These are phyloP conservation scores for Ceyx erithaca DNA, from an alignment of 2,797 vertebrate species.

Conservation along the genomic window DNA sequence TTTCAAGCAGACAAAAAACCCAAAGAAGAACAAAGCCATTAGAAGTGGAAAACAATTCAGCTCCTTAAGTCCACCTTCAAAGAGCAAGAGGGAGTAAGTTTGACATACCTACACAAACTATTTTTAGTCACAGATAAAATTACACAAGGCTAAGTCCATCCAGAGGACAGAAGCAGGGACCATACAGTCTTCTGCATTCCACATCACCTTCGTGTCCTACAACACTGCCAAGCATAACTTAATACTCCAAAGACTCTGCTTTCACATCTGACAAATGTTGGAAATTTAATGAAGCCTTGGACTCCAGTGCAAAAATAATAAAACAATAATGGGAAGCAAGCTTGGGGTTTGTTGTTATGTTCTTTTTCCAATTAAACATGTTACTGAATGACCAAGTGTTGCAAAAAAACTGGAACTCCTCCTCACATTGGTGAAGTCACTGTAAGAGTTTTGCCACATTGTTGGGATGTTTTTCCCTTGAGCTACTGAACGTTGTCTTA, in stretches of 20 bases:
- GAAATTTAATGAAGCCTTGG: not conserved
- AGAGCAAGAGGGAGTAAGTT: not conserved
- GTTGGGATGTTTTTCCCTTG: not conserved
- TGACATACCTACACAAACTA: conserved; percentile 8
- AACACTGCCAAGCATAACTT: not conserved
- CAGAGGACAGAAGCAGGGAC: conserved; percentile 1
- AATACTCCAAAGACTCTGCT: not conserved
- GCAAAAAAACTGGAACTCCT: not conserved
- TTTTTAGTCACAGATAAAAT: conserved; percentile 13
- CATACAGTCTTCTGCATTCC: not conserved
- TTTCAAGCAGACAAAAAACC: not conserved
- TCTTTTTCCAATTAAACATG: not conserved
- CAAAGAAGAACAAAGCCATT: not conserved
- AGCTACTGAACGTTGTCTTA: not conserved
- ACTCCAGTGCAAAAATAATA: not conserved
- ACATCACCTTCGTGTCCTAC: not conserved
- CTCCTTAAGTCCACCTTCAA: not conserved
- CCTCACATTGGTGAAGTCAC: not conserved
- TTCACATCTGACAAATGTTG: not conserved
- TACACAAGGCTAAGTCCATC: not conserved
- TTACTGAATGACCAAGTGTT: not conserved
- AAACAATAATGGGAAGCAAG: not conserved
- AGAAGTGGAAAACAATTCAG: not conserved
- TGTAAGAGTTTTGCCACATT: not conserved
- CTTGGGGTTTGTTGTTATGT: rapidly evolving